phyloP scores from a whole-genome alignment of 2,797 vertebrate genomes.

The Pogoniulus pusillus region DNA sequence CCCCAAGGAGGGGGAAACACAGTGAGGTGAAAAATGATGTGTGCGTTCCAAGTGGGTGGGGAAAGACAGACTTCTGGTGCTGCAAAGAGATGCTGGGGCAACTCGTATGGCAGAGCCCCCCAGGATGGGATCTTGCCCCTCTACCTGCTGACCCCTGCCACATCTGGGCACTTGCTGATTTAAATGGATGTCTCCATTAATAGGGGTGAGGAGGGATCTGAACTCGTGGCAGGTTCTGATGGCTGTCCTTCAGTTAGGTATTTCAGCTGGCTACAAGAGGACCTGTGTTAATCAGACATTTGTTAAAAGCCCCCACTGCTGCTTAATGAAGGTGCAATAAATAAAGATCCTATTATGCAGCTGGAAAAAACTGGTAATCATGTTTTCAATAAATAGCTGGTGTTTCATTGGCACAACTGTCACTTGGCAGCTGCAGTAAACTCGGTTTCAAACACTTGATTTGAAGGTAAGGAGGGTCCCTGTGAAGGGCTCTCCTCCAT shows the following conservation, averaged over 20 bases:
- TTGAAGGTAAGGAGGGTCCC: constrained; percentile 50
- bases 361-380: background rate
- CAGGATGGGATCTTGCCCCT: background rate
- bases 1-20: background rate
- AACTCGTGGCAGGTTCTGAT: background rate
- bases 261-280: constrained; percentile 8
- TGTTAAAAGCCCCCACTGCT: constrained; percentile 28
- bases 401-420: constrained; percentile 60
- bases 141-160: accelerated
- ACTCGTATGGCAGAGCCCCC: background rate
- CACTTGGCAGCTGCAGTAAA: constrained; percentile 32
- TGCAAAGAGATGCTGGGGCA: background rate
- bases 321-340: constrained; percentile 28
- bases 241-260: background rate
- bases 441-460: constrained; percentile 32
- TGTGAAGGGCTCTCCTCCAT: background rate
- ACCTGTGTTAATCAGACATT: constrained; percentile 47
- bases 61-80: background rate
- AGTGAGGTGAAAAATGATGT: background rate
- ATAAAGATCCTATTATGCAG: constrained; percentile 52
- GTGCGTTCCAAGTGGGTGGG: background rate
- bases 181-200: background rate
- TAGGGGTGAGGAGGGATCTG: background rate
- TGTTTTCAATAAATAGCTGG: constrained; percentile 55
- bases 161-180: background rate